A percentile compares a stretch with the other conserved stretches of the same genome.
Evolutionary conservation across 2,888 invertebrate species (phyloP).

Genomic region (Synergus itoensis): DNA sequence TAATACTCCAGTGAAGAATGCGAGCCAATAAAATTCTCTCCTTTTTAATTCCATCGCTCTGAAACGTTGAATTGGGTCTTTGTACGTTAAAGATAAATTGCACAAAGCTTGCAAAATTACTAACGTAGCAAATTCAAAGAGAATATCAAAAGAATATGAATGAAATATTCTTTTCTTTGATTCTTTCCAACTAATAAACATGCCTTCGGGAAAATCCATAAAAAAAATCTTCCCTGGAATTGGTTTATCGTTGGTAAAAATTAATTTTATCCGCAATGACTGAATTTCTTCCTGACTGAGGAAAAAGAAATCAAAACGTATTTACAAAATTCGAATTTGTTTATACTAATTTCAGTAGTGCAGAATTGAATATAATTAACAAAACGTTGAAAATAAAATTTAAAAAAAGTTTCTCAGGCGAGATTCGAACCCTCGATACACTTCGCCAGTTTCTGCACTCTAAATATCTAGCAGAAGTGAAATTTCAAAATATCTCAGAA

Average conservation of each 20-base stretch:
- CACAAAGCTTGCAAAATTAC: constrained; percentile 1
- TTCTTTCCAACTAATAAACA: background rate
- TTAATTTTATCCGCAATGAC: background rate
- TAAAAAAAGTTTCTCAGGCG: background rate
- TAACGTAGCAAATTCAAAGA: background rate
- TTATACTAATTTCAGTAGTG: no score
- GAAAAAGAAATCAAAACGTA: background rate
- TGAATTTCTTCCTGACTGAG: background rate
- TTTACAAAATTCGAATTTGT: background rate
- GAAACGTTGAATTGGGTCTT: background rate
- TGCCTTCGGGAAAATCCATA: no score
- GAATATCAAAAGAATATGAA: no score
- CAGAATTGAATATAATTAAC: background rate
- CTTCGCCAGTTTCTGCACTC: background rate
- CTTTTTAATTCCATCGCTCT: background rate
- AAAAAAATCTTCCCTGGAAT: background rate
- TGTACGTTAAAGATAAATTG: background rate
- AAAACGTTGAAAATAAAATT: no score
- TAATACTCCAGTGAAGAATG: no score
- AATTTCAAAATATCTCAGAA: no score
- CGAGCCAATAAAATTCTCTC: no score
- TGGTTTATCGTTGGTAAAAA: background rate
- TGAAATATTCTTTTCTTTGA: no score
- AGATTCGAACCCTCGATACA: background rate
- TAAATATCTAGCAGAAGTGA: no score